Evolutionary conservation across 2,113 vertebrate species (phyloP).

Genomic region (Collichthys lucidus): DNA sequence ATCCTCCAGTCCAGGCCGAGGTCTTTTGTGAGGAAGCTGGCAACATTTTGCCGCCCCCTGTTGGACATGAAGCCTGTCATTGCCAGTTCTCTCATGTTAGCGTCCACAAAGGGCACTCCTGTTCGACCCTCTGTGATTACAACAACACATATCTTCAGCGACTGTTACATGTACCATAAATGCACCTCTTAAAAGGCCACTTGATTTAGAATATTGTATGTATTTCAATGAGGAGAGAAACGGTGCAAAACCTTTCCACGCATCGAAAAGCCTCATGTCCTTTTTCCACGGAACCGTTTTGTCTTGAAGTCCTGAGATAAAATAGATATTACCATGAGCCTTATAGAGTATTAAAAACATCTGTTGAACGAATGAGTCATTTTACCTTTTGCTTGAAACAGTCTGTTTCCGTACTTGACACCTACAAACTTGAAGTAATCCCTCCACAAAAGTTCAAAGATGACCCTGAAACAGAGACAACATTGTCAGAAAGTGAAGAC

Average conservation of each 20-base stretch:
- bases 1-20: slow-evolving; percentile 89
- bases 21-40: slow-evolving; percentile 90
- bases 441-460: slow-evolving; percentile 90
- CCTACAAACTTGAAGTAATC: slow-evolving; percentile 89
- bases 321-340: background rate
- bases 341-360: background rate
- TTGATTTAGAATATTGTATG: background rate
- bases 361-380: background rate
- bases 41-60: slow-evolving; percentile 87
- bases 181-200: background rate
- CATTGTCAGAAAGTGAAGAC: background rate
- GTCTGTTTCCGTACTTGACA: slow-evolving; percentile 84
- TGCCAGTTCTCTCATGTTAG: slow-evolving; percentile 88
- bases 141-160: background rate
- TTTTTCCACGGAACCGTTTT: slow-evolving; percentile 87
- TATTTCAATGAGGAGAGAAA: background rate
- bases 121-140: slow-evolving; percentile 84
- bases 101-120: slow-evolving; percentile 88
- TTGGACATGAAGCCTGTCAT: slow-evolving; percentile 88
- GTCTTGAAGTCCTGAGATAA: slow-evolving; percentile 85
- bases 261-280: slow-evolving; percentile 83
- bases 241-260: slow-evolving; percentile 85
- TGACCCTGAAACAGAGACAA: slow-evolving; percentile 79
- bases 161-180: background rate
- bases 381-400: slow-evolving; percentile 85